These are phyloP conservation scores for Tor tambroides DNA, from an alignment of 2,113 vertebrate genomes.

Conservation along the genomic window DNA sequence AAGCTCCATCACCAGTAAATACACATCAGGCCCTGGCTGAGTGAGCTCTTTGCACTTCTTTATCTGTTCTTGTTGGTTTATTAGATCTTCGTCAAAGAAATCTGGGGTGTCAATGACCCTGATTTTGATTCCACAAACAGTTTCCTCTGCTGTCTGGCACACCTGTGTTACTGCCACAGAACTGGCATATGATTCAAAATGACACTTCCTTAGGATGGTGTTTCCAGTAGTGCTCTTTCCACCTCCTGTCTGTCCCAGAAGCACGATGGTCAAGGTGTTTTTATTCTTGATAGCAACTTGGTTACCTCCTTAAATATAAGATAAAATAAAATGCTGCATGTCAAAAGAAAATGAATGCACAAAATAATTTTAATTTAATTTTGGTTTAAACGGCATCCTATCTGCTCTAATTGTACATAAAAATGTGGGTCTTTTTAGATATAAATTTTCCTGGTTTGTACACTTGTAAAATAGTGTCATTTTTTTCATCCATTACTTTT, in stretches of 20 bases:
- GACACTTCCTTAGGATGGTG: constrained; percentile 36
- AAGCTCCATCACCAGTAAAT: constrained; percentile 40
- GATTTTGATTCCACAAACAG: constrained; percentile 13
- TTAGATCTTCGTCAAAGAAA: constrained; percentile 25
- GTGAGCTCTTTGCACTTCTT: constrained; percentile 15
- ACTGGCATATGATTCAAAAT: constrained; percentile 31
- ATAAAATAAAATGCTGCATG: too few species aligned
- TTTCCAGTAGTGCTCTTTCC: constrained; percentile 48
- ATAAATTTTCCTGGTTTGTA: too few species aligned
- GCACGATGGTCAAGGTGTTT: constrained; percentile 22
- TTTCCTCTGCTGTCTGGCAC: constrained; percentile 24
- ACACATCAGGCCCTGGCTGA: constrained; percentile 24
- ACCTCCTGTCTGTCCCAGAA: constrained; percentile 47
- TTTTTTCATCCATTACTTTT: too few species aligned
- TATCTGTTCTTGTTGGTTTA: not conserved
- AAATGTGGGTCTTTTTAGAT: too few species aligned
- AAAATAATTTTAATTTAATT: too few species aligned
- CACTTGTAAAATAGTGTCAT: too few species aligned
- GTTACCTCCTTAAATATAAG: not conserved
- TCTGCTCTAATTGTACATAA: too few species aligned
- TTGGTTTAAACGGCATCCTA: too few species aligned
- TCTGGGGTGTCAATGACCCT: constrained; percentile 47
- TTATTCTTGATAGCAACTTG: not conserved
- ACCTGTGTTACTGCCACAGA: constrained; percentile 3
- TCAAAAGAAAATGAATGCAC: too few species aligned